phyloP scores from a whole-genome alignment of 2,888 invertebrate species.

The Chymomyza amoena region DNA sequence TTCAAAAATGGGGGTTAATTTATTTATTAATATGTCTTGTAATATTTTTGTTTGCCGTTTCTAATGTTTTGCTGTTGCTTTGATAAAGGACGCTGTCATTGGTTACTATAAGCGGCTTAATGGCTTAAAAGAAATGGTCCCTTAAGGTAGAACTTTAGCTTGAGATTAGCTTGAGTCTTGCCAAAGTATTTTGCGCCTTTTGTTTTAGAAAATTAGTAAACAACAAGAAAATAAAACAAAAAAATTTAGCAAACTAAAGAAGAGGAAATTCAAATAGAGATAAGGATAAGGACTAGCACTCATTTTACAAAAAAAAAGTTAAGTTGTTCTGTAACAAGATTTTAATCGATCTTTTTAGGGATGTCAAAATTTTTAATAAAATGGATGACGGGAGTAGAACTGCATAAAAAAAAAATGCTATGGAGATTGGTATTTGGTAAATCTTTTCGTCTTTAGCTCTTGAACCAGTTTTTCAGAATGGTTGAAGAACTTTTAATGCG shows the following conservation, averaged over 20 bases:
- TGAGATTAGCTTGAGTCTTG: neutral
- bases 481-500: too few species aligned
- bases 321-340: too few species aligned
- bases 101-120: neutral
- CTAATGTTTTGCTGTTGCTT: neutral
- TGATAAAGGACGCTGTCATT: neutral
- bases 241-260: neutral
- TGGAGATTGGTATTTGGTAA: too few species aligned
- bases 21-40: neutral
- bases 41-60: neutral
- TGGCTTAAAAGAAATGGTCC: neutral
- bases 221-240: neutral
- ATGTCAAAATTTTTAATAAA: too few species aligned
- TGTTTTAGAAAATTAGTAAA: neutral
- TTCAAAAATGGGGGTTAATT: slow-evolving; percentile 3
- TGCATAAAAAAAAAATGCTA: too few species aligned
- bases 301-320: too few species aligned
- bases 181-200: neutral
- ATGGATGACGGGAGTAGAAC: too few species aligned
- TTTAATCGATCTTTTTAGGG: too few species aligned
- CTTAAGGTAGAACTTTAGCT: neutral
- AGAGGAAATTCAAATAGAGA: neutral
- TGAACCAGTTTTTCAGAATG: too few species aligned
- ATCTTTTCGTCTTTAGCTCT: too few species aligned
- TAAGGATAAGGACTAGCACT: too few species aligned